These are phyloP conservation scores for Tenodera sinensis DNA, from an alignment of 2,888 invertebrate genomes.

Conservation along the genomic window DNA sequence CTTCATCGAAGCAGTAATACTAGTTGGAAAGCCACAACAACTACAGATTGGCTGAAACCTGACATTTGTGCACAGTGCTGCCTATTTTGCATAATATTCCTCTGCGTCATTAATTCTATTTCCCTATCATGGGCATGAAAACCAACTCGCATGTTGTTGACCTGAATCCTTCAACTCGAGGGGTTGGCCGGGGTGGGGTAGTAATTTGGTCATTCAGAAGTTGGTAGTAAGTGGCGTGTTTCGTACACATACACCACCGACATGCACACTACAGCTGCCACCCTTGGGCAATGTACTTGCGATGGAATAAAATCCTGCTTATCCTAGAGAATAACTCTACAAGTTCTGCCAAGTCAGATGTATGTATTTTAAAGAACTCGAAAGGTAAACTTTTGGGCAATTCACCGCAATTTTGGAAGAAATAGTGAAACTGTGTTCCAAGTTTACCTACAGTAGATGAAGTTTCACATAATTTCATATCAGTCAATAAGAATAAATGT, in stretches of 20 bases:
- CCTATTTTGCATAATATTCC: not conserved
- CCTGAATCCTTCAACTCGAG: not conserved
- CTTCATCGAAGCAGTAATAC: not conserved
- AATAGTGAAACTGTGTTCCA: too few relatives aligned
- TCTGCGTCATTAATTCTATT: not conserved
- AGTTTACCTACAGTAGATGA: too few relatives aligned
- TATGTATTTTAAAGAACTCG: too few relatives aligned
- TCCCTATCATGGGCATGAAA: not conserved
- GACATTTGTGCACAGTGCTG: not conserved
- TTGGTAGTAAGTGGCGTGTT: not conserved
- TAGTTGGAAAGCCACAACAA: not conserved
- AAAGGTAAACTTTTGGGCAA: too few relatives aligned
- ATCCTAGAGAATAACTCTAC: too few relatives aligned
- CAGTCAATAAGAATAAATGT: too few relatives aligned
- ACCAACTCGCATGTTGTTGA: not conserved
- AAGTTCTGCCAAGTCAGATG: too few relatives aligned
- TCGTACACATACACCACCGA: not conserved
- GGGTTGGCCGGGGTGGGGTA: not conserved
- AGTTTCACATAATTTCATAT: too few relatives aligned
- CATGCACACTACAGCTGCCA: not conserved
- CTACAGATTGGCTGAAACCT: not conserved
- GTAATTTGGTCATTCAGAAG: constrained; percentile 7
- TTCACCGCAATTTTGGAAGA: too few relatives aligned
- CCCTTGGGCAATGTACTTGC: not conserved
- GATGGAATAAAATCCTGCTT: too few relatives aligned